Base-by-base conservation (phyloP, 2,113 vertebrate species). In the Cettia cetti region DNA sequence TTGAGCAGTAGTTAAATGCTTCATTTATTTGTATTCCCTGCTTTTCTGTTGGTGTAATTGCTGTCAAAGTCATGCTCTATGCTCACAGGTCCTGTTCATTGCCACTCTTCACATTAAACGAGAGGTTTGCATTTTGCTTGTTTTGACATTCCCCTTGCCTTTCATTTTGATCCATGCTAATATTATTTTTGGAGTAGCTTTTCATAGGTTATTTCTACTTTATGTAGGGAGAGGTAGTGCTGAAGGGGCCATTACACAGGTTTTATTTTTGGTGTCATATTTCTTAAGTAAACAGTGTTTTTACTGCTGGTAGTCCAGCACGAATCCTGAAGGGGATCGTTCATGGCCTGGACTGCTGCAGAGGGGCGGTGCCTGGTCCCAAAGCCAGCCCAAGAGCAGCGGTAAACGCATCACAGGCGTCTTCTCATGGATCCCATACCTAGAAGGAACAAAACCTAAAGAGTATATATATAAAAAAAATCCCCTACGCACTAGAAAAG, bases 191-290 rank as follows among this genome's bases (percentile, higher is more conserved):
- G 70, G 69, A 94, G 59, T 37, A 80, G 78, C 54, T 94, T 91
- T 84, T 76, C 59, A 37, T 35, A 68, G 57, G 59, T 92, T 94
- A 72, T 87, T 89, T 91, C 70, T 85, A 30, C n/a, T 61, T 91
- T 61, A n/a, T 50, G 40, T 26, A 26, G 49, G 27, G n/a, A 44
- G 47, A 17, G 53, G 15, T n/a, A 63, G 66, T 49, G 52, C 75
- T 72, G 71, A 83, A 87, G 84, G 61, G 35, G 44, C 82, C 66
- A 60, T 93, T 90, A 56, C 65, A 30, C 42, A 40, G 35, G n/a
- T 83, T 95, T 93, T 90, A 80, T 88, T 90, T 94, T 90, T 68
- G 54, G 59, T 90, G 91, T 94, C 40, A 18, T 6, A 31, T 94
- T 93, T 90, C 85, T 91, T 86, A 85, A 79, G n/a, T 85, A 87